phyloP scores from a whole-genome alignment of 2,888 invertebrate genomes.

The Elegia similella region DNA sequence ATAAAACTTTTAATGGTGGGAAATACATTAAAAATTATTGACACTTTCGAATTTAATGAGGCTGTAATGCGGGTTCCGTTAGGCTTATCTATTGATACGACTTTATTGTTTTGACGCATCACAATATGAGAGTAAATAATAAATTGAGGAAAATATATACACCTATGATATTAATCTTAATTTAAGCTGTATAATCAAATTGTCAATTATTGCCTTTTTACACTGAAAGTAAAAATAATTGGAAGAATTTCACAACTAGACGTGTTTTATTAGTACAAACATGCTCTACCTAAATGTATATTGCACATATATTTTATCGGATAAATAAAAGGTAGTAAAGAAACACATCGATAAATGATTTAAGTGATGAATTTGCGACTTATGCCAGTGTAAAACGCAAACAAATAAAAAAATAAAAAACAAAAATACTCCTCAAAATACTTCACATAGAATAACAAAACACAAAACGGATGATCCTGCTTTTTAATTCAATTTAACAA shows the following conservation, averaged over 20 bases:
- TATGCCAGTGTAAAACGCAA: neutral
- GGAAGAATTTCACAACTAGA: too few species aligned
- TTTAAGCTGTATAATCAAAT: too few species aligned
- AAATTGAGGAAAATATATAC: neutral
- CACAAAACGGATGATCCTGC: neutral
- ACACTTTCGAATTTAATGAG: neutral
- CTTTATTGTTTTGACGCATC: too few species aligned
- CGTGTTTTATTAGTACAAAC: neutral
- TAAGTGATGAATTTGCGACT: neutral
- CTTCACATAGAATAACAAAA: neutral
- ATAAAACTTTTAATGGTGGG: neutral
- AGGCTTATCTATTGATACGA: too few species aligned
- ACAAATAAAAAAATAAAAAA: neutral
- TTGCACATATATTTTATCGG: neutral
- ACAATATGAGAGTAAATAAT: neutral
- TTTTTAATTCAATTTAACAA: slow-evolving; percentile 17
- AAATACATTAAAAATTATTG: neutral
- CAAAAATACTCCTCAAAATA: neutral
- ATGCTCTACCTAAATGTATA: neutral
- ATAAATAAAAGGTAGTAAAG: too few species aligned
- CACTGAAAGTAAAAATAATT: too few species aligned
- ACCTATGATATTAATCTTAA: neutral
- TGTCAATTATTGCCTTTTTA: too few species aligned
- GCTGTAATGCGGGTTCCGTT: neutral
- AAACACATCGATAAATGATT: neutral